Percentiles rank a stretch among this genome's conserved stretches.
Evolutionary conservation across 2,888 invertebrate species (phyloP).

Genomic region (Stramonita haemastoma): DNA sequence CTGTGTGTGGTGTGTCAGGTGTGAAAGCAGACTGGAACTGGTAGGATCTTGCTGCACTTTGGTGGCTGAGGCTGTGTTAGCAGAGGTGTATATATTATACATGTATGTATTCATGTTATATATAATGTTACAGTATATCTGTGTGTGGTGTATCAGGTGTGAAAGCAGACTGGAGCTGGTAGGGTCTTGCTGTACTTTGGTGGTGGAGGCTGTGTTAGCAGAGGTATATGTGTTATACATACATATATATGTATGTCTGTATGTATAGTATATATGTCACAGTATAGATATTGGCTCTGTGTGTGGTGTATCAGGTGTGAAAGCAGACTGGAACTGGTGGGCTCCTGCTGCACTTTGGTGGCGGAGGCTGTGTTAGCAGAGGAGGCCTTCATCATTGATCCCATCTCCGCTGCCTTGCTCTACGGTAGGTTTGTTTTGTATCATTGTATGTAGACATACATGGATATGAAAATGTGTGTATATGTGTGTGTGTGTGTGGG

Average conservation of each 20-base stretch:
- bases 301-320: conserved; percentile 45
- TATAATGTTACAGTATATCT: too few species aligned
- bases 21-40: conserved; percentile 78
- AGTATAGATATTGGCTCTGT: too few species aligned
- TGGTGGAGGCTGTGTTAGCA: conserved; percentile 82
- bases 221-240: too few species aligned
- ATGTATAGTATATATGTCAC: too few species aligned
- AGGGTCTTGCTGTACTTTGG: conserved; percentile 89
- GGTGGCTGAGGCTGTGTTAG: too few species aligned
- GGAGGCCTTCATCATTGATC: conserved; percentile 72
- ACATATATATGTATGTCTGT: background rate
- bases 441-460: too few species aligned
- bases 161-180: conserved; percentile 82
- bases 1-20: background rate
- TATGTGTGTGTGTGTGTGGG: too few species aligned
- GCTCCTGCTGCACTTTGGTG: conserved; percentile 89
- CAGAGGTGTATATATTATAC: too few species aligned
- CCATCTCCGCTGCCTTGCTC: conserved; percentile 77
- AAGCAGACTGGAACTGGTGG: conserved; percentile 83
- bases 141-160: too few species aligned
- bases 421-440: conserved; percentile 79
- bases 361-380: conserved; percentile 80
- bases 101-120: too few species aligned
- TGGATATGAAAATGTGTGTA: too few species aligned
- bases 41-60: conserved; percentile 91